phyloP scores from a whole-genome alignment of 1,140 invertebrate genomes.

The Trichonephila inaurata region DNA sequence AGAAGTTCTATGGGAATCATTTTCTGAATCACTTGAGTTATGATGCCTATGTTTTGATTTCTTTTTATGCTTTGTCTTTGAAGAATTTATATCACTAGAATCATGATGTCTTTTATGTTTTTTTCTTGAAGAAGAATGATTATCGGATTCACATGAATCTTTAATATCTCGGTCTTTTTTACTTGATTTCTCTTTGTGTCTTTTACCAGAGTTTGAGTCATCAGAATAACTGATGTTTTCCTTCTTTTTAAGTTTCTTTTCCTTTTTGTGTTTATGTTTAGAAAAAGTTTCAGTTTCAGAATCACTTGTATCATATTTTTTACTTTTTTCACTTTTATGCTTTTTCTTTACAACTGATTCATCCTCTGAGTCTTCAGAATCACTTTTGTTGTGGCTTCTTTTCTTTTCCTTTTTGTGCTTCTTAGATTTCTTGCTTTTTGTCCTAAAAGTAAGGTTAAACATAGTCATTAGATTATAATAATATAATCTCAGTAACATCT shows the following conservation, averaged over 20 bases:
- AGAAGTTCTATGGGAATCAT: not conserved
- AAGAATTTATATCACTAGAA: no score
- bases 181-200: not conserved
- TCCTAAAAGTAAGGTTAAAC: not conserved
- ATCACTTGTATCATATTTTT: not conserved
- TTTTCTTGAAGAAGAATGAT: not conserved
- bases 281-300: not conserved
- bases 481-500: no score
- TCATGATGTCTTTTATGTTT: not conserved
- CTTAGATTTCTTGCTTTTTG: constrained; percentile 45
- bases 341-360: not conserved
- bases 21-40: not conserved
- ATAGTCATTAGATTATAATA: no score
- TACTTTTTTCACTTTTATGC: not conserved
- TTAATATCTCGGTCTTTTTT: not conserved
- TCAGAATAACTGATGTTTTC: not conserved
- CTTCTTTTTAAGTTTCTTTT: not conserved
- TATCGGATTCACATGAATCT: not conserved
- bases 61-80: not conserved
- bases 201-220: not conserved
- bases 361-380: not conserved
- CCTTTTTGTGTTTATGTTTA: not conserved
- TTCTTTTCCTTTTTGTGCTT: constrained; percentile 43
- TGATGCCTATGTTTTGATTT: not conserved
- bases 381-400: not conserved